These are phyloP conservation scores for Idaea biselata DNA, from an alignment of 2,888 invertebrate species.

Conservation along the genomic window DNA sequence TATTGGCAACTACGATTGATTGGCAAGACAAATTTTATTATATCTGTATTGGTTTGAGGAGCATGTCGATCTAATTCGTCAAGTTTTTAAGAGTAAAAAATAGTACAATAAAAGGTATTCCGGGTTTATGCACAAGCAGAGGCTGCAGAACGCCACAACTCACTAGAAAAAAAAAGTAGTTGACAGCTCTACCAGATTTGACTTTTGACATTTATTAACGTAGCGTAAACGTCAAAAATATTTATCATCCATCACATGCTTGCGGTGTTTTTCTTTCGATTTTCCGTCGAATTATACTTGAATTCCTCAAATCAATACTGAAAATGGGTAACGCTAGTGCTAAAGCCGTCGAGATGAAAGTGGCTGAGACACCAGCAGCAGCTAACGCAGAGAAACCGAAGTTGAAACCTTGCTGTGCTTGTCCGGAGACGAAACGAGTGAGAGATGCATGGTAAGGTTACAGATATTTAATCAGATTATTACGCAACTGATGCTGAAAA, in stretches of 20 bases:
- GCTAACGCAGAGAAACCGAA: constrained; percentile 84
- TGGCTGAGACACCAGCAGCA: constrained; percentile 46
- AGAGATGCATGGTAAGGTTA: constrained; percentile 93
- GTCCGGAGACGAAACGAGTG: constrained; percentile 95
- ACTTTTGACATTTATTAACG: neutral
- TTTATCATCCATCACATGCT: neutral
- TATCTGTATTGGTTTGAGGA: no score
- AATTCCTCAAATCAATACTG: constrained; percentile 7
- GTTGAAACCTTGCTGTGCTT: constrained; percentile 97
- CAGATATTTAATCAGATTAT: constrained; percentile 30
- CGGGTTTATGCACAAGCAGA: no score
- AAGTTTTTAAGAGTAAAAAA: no score
- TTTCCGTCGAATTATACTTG: constrained; percentile 23
- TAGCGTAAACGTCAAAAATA: neutral
- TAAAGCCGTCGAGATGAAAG: constrained; percentile 63
- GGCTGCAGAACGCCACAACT: neutral
- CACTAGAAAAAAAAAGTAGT: neutral
- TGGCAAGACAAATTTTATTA: no score
- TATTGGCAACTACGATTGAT: no score
- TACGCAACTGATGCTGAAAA: constrained; percentile 18
- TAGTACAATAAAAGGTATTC: no score
- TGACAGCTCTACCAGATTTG: neutral
- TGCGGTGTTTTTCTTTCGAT: constrained; percentile 8
- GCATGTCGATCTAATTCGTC: no score
- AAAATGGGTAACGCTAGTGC: constrained; percentile 73